phyloP scores from a whole-genome alignment of 2,113 vertebrate genomes.

The Tachuris rubrigastra region DNA sequence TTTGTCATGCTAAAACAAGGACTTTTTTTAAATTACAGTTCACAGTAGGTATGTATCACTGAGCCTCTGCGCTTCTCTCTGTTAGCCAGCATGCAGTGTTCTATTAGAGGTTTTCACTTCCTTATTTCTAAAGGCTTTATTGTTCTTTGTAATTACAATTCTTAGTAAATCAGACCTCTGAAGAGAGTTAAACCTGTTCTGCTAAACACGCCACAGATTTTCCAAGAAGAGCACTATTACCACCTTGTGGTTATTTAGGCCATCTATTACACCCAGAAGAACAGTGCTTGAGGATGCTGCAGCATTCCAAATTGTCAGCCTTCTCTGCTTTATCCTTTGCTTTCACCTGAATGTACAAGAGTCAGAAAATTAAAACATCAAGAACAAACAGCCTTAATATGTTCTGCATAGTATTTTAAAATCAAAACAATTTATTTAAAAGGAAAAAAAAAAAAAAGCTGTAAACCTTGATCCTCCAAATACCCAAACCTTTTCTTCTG shows the following conservation, averaged over 20 bases:
- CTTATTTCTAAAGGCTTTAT: background rate
- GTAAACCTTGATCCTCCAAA: background rate
- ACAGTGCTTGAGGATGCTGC: rapidly evolving
- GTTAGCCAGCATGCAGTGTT: background rate
- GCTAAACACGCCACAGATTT: background rate
- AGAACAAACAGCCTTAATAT: background rate
- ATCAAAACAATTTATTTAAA: background rate
- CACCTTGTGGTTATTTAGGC: slow-evolving; percentile 1
- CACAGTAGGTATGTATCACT: background rate
- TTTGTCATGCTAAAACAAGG: background rate
- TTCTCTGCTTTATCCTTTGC: background rate
- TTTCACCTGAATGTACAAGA: background rate
- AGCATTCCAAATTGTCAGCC: background rate
- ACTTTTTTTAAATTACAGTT: background rate
- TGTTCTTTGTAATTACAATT: background rate
- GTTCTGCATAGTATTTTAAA: background rate
- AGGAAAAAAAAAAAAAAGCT: background rate
- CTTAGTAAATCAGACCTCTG: background rate
- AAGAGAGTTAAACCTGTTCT: background rate
- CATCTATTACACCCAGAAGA: background rate
- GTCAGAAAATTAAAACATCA: background rate
- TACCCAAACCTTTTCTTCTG: background rate
- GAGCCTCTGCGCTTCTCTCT: background rate
- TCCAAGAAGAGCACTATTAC: background rate
- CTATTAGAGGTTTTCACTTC: background rate